Conservation (phyloP, 2,888 invertebrate genomes). For the Harpagoxenus sublaevis region DNA sequence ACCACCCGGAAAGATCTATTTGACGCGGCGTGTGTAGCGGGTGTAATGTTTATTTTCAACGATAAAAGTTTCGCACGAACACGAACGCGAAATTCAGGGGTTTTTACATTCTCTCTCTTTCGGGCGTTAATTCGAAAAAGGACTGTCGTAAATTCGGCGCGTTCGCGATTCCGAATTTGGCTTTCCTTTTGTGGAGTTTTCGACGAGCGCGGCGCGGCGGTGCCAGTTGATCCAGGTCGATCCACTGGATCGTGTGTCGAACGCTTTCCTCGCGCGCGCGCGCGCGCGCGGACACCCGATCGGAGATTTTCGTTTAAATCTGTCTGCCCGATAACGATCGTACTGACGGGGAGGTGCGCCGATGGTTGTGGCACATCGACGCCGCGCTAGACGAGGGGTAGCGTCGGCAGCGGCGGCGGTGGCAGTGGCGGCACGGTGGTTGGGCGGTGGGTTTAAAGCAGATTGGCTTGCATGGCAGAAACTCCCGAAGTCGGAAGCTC, state of each 20-base stretch:
- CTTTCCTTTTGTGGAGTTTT: neutral
- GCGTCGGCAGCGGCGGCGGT: neutral
- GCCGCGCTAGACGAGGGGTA: constrained; percentile 39
- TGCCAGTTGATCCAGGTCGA: neutral
- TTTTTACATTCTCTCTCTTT: neutral
- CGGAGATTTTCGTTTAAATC: constrained; percentile 70
- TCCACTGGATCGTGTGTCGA: constrained; percentile 9
- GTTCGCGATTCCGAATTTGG: neutral
- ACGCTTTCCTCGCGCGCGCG: too few relatives aligned
- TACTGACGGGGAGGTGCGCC: constrained; percentile 54
- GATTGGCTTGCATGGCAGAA: constrained; percentile 82
- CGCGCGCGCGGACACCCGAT: constrained; percentile 56
- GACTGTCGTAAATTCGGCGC: neutral
- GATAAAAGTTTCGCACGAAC: constrained; percentile 6
- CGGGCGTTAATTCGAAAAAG: neutral
- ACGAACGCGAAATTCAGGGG: neutral
- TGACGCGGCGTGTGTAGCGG: constrained; percentile 2
- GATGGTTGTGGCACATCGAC: constrained; percentile 57
- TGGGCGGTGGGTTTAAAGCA: constrained; percentile 72
- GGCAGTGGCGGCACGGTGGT: constrained; percentile 40
- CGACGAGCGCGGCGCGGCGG: too few relatives aligned
- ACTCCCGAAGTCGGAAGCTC: constrained; percentile 81
- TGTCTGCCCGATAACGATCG: constrained; percentile 73
- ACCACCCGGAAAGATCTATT: constrained; percentile 22
- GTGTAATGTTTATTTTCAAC: constrained; percentile 14